Evolutionary conservation across 2,888 invertebrate genomes (phyloP).

Genomic region (Pilophorus perplexus): DNA sequence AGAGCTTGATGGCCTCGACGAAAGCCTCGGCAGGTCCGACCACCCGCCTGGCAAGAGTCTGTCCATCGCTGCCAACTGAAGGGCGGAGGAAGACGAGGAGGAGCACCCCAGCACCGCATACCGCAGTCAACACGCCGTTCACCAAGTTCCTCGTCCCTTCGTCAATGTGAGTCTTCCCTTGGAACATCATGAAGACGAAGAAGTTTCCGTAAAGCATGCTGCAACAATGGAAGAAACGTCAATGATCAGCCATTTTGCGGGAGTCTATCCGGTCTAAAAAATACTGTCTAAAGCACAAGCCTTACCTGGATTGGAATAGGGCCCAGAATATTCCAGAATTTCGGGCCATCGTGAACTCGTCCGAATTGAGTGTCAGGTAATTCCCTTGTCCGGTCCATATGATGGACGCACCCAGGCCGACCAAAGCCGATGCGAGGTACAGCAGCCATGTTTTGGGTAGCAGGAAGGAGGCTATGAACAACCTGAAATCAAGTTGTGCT

Average conservation of each 20-base stretch:
- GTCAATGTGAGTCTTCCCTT: slow-evolving; percentile 72
- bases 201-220: slow-evolving; percentile 94
- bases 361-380: slow-evolving; percentile 86
- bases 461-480: slow-evolving; percentile 87
- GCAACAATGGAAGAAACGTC: too few species aligned
- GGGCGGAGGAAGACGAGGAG: slow-evolving; percentile 64
- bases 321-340: slow-evolving; percentile 98
- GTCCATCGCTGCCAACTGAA: slow-evolving; percentile 52
- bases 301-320: slow-evolving; percentile 79
- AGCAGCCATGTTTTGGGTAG: slow-evolving; percentile 78
- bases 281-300: background rate
- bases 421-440: slow-evolving; percentile 77
- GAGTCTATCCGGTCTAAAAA: too few species aligned
- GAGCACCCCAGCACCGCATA: slow-evolving; percentile 55
- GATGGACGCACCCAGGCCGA: slow-evolving; percentile 89
- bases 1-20: slow-evolving; percentile 70
- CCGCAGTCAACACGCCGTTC: slow-evolving; percentile 72
- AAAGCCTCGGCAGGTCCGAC: slow-evolving; percentile 68
- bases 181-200: slow-evolving; percentile 89
- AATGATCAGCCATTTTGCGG: too few species aligned
- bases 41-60: slow-evolving; percentile 53
- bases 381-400: slow-evolving; percentile 97
- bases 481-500: too few species aligned
- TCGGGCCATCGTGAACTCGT: slow-evolving; percentile 79
- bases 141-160: slow-evolving; percentile 69